A percentile compares a stretch with the other conserved stretches of the same genome.
phyloP scores from a whole-genome alignment of 2,888 invertebrate species.

The Uloborus plumipes region DNA sequence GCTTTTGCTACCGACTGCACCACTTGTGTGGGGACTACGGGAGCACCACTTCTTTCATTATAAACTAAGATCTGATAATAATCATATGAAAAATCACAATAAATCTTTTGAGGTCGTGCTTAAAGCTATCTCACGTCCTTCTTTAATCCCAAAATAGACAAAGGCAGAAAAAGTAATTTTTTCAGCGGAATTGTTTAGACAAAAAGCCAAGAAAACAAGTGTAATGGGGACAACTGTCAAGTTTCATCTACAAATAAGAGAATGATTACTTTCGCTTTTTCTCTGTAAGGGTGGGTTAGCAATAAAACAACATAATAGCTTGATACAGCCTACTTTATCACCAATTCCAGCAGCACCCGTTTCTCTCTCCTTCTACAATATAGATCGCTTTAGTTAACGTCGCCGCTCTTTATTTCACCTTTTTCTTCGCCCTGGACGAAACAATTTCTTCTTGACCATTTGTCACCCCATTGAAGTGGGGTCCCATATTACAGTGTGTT shows the following conservation, averaged over 20 bases:
- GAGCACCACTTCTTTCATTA: no score
- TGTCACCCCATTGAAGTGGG: conserved; percentile 60
- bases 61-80: no score
- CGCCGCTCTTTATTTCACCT: conserved; percentile 56
- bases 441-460: conserved; percentile 64
- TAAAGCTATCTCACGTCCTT: no score
- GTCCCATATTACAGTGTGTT: conserved; percentile 62
- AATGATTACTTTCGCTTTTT: background rate
- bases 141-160: no score
- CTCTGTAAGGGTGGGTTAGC: conserved; percentile 5
- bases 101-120: no score
- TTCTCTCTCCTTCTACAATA: conserved; percentile 39
- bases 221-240: conserved; percentile 21
- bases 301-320: conserved; percentile 40
- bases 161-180: no score
- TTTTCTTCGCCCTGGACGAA: conserved; percentile 37
- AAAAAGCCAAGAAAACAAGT: no score
- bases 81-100: no score
- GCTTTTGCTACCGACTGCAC: no score
- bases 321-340: conserved; percentile 40
- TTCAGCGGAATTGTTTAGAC: no score
- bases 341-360: conserved; percentile 21
- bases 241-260: background rate
- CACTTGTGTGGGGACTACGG: no score
- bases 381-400: conserved; percentile 60